phyloP scores from a whole-genome alignment of 2,888 invertebrate genomes.

The Aspidapion aeneum region DNA sequence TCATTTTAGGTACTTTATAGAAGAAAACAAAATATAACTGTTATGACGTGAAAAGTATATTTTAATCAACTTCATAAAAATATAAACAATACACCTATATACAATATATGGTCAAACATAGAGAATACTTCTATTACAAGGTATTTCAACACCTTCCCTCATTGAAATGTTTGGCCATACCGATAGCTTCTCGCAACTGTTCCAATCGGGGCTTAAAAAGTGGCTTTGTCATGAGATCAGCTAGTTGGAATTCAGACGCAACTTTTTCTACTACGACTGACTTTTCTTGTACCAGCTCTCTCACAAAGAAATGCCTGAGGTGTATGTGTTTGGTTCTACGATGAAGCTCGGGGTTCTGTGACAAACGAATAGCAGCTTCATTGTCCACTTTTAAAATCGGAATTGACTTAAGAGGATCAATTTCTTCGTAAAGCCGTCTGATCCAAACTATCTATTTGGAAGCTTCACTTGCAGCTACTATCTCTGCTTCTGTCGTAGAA shows the following conservation, averaged over 20 bases:
- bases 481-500: neutral
- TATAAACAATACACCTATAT: too few relatives aligned
- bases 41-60: too few relatives aligned
- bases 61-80: too few relatives aligned
- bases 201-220: conserved; percentile 1
- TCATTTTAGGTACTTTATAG: too few relatives aligned
- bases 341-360: conserved; percentile 37
- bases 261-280: conserved; percentile 8
- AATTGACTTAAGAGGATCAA: conserved; percentile 17
- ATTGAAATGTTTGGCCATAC: neutral
- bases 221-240: conserved; percentile 7
- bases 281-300: conserved; percentile 1
- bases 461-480: neutral
- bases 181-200: neutral
- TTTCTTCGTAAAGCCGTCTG: neutral
- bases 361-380: conserved; percentile 30
- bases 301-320: too few relatives aligned
- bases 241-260: conserved; percentile 6
- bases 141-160: too few relatives aligned
- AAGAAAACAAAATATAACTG: too few relatives aligned
- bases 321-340: conserved; percentile 33
- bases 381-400: conserved; percentile 33
- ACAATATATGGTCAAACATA: too few relatives aligned
- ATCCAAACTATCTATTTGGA: neutral
- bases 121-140: too few relatives aligned